Percentiles rank a stretch among this genome's conserved stretches.
These are phyloP conservation scores for Apostichopus leukothele DNA, from an alignment of 53 echinoderm and acorn worm species.

Conservation along the genomic window DNA sequence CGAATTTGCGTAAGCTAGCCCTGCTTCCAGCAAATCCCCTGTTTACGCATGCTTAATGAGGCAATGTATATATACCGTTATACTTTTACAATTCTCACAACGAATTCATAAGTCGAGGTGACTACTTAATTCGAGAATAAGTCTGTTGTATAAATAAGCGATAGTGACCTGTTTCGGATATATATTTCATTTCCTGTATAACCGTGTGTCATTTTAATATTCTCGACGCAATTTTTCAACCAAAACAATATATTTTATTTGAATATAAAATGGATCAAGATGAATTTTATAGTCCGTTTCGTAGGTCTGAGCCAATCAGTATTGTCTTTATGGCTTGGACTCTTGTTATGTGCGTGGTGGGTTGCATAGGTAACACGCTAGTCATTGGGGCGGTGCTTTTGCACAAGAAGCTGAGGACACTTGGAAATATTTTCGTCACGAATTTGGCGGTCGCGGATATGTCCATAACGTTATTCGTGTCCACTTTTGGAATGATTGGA, in stretches of 20 bases:
- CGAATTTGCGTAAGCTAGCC: too few relatives aligned
- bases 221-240: too few relatives aligned
- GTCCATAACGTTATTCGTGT: conserved; percentile 60
- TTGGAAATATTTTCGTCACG: conserved; percentile 71
- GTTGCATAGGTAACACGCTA: conserved; percentile 64
- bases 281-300: background rate
- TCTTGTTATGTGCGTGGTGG: conserved; percentile 53
- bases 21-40: too few relatives aligned
- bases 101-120: background rate
- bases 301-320: conserved; percentile 41
- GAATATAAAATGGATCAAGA: background rate
- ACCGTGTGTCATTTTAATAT: too few relatives aligned
- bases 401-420: conserved; percentile 59
- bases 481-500: conserved; percentile 65
- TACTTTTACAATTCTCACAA: background rate
- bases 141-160: too few relatives aligned
- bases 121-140: too few relatives aligned
- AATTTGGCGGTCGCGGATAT: conserved; percentile 77
- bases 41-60: background rate
- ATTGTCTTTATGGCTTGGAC: conserved; percentile 50
- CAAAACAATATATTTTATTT: too few relatives aligned
- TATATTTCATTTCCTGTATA: too few relatives aligned
- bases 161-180: too few relatives aligned
- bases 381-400: conserved; percentile 76
- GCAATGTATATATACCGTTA: background rate